A percentile compares a stretch with the other conserved stretches of the same genome.
Evolutionary conservation across 2,797 vertebrate genomes (phyloP).

Genomic region (Acipenser oxyrinchus): DNA sequence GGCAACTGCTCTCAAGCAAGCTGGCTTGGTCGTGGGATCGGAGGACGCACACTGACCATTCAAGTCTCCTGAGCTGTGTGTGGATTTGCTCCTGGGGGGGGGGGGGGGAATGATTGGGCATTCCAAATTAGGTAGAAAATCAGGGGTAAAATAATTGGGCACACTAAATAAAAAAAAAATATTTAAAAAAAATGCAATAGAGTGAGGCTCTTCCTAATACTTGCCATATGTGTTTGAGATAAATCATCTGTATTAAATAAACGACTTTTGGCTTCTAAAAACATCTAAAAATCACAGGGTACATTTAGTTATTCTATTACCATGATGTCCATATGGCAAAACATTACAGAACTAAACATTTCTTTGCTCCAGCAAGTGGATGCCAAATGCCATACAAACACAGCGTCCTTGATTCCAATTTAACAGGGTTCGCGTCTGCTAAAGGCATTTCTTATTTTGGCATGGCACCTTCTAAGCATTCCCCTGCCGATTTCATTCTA

Average conservation of each 20-base stretch:
- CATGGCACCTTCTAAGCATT: neutral
- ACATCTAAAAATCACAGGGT: neutral
- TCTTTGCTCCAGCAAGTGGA: slow-evolving; percentile 11
- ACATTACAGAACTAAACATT: slow-evolving; percentile 8
- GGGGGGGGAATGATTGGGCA: no score
- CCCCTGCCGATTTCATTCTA: neutral
- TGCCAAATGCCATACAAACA: slow-evolving; percentile 1
- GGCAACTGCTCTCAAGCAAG: no score
- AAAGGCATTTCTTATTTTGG: neutral
- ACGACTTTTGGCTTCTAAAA: slow-evolving; percentile 6
- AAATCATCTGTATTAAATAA: slow-evolving; percentile 16
- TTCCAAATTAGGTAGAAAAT: no score
- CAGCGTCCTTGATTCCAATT: neutral
- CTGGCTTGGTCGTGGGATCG: no score
- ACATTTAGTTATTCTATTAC: slow-evolving; percentile 9
- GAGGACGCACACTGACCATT: no score
- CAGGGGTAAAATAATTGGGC: no score
- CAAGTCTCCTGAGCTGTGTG: no score
- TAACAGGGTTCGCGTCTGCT: neutral
- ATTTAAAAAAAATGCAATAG: neutral
- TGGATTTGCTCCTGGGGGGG: no score
- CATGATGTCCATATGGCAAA: neutral
- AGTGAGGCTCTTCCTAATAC: neutral
- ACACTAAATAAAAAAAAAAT: no score
- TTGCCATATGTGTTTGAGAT: slow-evolving; percentile 11